These are phyloP conservation scores for Karalla daura DNA, from an alignment of 2,797 vertebrate species.

Conservation along the genomic window DNA sequence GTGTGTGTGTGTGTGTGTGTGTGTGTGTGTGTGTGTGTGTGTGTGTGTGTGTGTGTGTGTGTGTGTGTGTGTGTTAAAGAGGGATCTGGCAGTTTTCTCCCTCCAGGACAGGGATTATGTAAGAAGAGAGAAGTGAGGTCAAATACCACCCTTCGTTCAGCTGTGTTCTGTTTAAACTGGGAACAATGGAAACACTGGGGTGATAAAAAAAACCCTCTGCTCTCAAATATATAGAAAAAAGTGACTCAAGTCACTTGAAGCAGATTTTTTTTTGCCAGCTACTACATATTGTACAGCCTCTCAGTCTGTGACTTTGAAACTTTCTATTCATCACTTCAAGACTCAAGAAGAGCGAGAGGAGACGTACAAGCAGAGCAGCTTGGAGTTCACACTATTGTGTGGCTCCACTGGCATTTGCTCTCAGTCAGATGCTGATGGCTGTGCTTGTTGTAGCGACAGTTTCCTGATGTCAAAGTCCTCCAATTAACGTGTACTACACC, in stretches of 20 bases:
- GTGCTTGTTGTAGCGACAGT: not conserved
- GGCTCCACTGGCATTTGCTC: too few relatives aligned
- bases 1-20: constrained; percentile 27
- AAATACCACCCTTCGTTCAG: constrained; percentile 39
- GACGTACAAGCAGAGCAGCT: constrained; percentile 25
- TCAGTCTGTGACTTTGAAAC: not conserved
- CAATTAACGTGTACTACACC: too few relatives aligned
- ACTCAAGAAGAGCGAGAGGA: constrained; percentile 1
- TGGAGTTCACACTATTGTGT: constrained; percentile 15
- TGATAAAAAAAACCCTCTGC: constrained; percentile 16
- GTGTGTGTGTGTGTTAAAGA: constrained; percentile 27
- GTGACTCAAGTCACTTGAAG: constrained; percentile 16
- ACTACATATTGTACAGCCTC: constrained; percentile 5
- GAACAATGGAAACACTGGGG: constrained; percentile 62
- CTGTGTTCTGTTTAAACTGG: constrained; percentile 51
- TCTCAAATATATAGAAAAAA: too few relatives aligned
- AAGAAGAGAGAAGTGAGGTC: constrained; percentile 54
- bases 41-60: constrained; percentile 11
- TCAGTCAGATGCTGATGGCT: not conserved
- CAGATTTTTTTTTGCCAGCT: constrained; percentile 4
- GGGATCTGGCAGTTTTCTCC: constrained; percentile 62
- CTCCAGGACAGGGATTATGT: constrained; percentile 64
- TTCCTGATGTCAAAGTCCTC: not conserved
- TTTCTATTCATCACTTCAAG: constrained; percentile 14
- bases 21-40: constrained; percentile 25